Evolutionary conservation across 2,888 invertebrate species (phyloP).

Genomic region (Chirona hameri): DNA sequence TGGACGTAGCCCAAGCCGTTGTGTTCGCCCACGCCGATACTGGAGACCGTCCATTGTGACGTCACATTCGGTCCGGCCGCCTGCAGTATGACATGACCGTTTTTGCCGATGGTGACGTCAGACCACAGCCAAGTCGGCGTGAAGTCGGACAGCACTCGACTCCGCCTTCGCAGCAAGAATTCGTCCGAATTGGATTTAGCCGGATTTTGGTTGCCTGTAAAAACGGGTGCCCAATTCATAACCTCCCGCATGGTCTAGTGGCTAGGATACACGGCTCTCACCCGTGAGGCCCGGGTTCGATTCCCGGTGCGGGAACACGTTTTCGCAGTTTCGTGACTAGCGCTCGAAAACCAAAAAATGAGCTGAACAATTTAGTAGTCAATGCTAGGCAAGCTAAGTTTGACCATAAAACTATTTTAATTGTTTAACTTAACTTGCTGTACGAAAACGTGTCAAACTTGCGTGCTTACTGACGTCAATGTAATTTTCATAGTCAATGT

Average conservation of each 20-base stretch:
- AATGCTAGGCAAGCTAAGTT: too few species aligned
- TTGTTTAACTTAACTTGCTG: too few species aligned
- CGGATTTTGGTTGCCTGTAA: neutral
- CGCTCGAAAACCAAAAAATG: too few species aligned
- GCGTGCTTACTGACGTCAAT: too few species aligned
- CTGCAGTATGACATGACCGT: conserved; percentile 75
- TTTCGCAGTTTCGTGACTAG: neutral
- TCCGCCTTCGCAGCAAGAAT: neutral
- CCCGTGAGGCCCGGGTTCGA: neutral
- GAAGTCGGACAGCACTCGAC: neutral
- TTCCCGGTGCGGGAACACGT: neutral
- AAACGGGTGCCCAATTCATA: neutral
- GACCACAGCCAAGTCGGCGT: conserved; percentile 75
- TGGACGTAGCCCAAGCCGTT: neutral
- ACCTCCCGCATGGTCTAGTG: conserved; percentile 1
- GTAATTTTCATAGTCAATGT: too few species aligned
- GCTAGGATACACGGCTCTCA: conserved; percentile 12
- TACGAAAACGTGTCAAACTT: too few species aligned
- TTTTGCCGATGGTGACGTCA: conserved; percentile 87
- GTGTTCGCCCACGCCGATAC: neutral
- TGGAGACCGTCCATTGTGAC: neutral
- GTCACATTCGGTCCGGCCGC: neutral
- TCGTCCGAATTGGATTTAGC: neutral
- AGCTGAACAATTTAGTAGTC: too few species aligned
- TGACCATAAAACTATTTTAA: too few species aligned